phyloP scores from a whole-genome alignment of 2,113 vertebrate species.

The Cromileptes altivelis region DNA sequence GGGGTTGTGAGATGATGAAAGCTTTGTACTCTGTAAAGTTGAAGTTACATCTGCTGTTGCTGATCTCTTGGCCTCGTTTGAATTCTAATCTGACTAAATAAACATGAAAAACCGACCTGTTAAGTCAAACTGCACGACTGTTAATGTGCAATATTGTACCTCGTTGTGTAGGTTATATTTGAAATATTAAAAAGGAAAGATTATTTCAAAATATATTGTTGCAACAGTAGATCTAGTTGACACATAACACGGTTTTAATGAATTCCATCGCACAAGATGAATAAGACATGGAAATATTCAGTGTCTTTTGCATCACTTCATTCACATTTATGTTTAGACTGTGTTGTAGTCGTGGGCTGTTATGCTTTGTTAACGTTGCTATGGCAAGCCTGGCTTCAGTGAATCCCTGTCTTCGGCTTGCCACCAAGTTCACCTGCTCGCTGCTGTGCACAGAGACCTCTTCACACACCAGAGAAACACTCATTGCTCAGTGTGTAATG shows the following conservation, averaged over 20 bases:
- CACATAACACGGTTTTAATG: background rate
- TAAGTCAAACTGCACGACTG: background rate
- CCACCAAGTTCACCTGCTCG: conserved; percentile 3
- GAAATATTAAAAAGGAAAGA: background rate
- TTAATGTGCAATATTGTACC: background rate
- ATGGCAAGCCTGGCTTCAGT: background rate
- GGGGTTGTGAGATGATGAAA: background rate
- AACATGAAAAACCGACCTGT: background rate
- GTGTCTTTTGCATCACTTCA: background rate
- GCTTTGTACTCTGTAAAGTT: background rate
- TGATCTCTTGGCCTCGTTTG: background rate
- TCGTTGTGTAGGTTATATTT: background rate
- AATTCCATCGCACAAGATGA: background rate
- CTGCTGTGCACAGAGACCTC: background rate
- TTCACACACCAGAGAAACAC: background rate
- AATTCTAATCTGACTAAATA: background rate
- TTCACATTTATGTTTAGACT: background rate
- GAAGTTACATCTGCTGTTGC: background rate
- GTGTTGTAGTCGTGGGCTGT: background rate
- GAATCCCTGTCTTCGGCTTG: background rate
- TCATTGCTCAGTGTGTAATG: background rate
- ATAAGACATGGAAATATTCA: background rate
- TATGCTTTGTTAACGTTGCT: conserved; percentile 1
- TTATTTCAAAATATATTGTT: background rate
- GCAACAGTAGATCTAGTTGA: background rate